These are phyloP conservation scores for Gulo gulo DNA, from an alignment of 2,113 vertebrate genomes.

Conservation along the genomic window DNA sequence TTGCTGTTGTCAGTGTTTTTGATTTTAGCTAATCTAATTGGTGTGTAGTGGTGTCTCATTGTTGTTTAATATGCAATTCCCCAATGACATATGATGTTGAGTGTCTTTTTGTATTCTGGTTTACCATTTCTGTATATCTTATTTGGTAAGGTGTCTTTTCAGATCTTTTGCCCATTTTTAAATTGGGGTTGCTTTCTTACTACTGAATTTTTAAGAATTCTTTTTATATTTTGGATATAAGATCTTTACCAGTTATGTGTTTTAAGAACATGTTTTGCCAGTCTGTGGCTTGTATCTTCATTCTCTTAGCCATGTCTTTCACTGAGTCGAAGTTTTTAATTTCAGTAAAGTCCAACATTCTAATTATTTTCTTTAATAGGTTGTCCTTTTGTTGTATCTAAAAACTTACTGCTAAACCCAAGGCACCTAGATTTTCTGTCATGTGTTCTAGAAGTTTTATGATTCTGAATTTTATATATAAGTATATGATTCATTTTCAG, in stretches of 20 bases:
- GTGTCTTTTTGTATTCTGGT: background rate
- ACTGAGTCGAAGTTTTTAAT: background rate
- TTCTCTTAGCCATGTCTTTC: slow-evolving; percentile 17
- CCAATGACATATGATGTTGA: background rate
- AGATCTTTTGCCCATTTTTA: background rate
- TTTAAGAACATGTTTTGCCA: background rate
- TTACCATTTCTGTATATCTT: background rate
- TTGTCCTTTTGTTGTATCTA: background rate
- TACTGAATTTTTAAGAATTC: slow-evolving; percentile 14
- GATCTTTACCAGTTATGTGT: background rate
- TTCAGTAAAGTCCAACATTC: background rate
- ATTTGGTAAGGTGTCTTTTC: background rate
- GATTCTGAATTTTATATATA: background rate
- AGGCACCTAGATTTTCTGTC: background rate
- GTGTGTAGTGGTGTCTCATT: background rate
- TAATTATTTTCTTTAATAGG: background rate
- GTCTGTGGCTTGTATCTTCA: background rate
- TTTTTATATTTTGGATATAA: background rate
- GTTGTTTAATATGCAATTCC: background rate
- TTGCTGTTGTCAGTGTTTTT: background rate
- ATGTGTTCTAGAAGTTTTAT: background rate
- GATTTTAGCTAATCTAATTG: background rate
- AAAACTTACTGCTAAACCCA: background rate
- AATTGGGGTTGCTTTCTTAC: background rate
- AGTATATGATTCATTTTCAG: background rate